A percentile compares a stretch with the other conserved stretches of the same genome.
phyloP scores from a whole-genome alignment of 2,113 vertebrate genomes.

The Azemiops feae region DNA sequence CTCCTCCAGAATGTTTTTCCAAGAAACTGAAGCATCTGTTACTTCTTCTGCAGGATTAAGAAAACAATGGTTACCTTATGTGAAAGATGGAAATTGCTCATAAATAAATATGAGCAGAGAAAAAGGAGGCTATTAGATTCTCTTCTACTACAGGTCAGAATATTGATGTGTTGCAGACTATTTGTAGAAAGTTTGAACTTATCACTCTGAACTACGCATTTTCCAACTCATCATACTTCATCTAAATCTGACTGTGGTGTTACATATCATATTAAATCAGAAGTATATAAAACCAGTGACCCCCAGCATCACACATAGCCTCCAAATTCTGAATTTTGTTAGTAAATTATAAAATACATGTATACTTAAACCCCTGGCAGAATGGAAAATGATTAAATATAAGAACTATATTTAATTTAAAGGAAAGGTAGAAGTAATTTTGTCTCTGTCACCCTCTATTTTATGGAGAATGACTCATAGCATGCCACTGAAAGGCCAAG shows the following conservation, averaged over 20 bases:
- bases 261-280: background rate
- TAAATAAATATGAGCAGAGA: conserved; percentile 70
- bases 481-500: background rate
- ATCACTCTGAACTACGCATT: background rate
- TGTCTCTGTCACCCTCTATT: background rate
- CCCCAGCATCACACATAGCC: background rate
- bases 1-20: background rate
- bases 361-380: background rate
- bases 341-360: background rate
- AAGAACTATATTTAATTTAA: background rate
- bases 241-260: background rate
- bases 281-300: background rate
- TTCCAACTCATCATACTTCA: background rate
- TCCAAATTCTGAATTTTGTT: background rate
- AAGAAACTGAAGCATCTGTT: background rate
- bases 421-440: background rate
- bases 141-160: conserved; percentile 79
- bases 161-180: background rate
- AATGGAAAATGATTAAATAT: background rate
- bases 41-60: conserved; percentile 69
- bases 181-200: background rate
- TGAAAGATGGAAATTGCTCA: conserved; percentile 65
- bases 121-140: conserved; percentile 73
- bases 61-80: conserved; percentile 66
- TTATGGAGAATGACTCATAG: background rate